Base-by-base conservation (phyloP, 2,113 vertebrate genomes). In the Lepisosteus osseus region DNA sequence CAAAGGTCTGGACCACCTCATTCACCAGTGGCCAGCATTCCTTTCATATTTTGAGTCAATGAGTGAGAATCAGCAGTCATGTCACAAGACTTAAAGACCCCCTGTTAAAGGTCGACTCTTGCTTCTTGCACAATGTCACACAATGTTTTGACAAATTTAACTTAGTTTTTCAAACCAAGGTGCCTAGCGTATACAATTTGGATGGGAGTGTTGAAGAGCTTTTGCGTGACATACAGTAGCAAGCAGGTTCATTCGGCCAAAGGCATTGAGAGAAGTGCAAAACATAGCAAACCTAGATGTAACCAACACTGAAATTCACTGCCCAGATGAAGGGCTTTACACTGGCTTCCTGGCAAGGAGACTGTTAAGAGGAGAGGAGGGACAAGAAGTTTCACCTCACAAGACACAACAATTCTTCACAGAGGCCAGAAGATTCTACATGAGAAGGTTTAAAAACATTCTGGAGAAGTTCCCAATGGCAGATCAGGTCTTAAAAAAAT, bases 401-500 rank as follows among this genome's bases (percentile, higher is more conserved):
- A 77, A 70, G 14, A 61, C 61, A 55, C 77, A 75, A 43, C 72
- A 75, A 9, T 80, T 80, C 59, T 79, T 69, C 12, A 77, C 68
- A 79, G 75, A 77, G 72, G 55, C 45, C 54, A 77, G 72, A 72
- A 42, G 41, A 65, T 79, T 79, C 68, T 79, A 76, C 76, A 59
- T 69, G 9, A 76, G 65, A 13, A 80, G 68, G 71, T 76, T 75
- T 65, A 42, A 71, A 68, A 80, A 69, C 70, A 43, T 73, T 29
- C 56, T 75, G 57, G 70, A 76, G 47, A 78, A 78, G 64, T 81
- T 76, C 74, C 79, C 74, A 81, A 57, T 78, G 54, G 70, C 29
- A 67, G 79, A 81, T 70, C 71, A 76, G 72, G 70, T 81, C 67
- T 74, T 78, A 66, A 77, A 67, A 67, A 45, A 78, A 78, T 70